A percentile compares a stretch with the other conserved stretches of the same genome.
These are phyloP conservation scores for Spatulosminthurus flaviceps DNA, from an alignment of 2,888 invertebrate species.

Conservation along the genomic window DNA sequence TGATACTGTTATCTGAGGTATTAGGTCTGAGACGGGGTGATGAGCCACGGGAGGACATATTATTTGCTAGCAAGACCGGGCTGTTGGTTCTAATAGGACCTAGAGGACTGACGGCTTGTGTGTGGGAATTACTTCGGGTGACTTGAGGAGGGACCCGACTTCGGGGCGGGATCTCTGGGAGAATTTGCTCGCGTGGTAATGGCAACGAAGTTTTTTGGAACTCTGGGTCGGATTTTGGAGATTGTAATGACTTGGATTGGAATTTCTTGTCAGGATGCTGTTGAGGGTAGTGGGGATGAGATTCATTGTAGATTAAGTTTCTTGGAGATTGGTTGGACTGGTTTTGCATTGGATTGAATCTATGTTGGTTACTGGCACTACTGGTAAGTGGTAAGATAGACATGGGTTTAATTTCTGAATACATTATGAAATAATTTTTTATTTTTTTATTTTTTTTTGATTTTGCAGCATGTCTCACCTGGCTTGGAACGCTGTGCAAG, in stretches of 20 bases:
- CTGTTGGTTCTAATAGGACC: background rate
- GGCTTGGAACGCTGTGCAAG: too few species aligned
- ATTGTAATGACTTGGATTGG: background rate
- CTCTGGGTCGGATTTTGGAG: background rate
- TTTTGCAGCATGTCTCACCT: too few species aligned
- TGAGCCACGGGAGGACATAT: background rate
- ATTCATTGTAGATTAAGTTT: background rate
- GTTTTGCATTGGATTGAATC: background rate
- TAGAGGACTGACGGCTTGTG: background rate
- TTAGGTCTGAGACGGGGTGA: background rate
- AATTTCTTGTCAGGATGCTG: background rate
- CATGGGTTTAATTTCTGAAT: too few species aligned
- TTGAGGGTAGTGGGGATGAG: background rate
- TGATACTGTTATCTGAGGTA: background rate
- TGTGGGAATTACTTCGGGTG: conserved; percentile 6
- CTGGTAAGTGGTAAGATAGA: too few species aligned
- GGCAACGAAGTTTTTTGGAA: background rate
- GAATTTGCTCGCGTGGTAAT: background rate
- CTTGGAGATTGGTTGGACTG: background rate
- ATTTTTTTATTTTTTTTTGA: too few species aligned
- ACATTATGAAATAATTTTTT: too few species aligned
- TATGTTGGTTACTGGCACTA: background rate
- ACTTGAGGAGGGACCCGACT: background rate
- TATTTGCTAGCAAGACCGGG: background rate
- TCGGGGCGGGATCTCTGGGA: background rate